Evolutionary conservation across 1,140 invertebrate genomes (phyloP), one percentile per base, ranked within the genome.

Genomic region (Cataglyphis hispanica): DNA sequence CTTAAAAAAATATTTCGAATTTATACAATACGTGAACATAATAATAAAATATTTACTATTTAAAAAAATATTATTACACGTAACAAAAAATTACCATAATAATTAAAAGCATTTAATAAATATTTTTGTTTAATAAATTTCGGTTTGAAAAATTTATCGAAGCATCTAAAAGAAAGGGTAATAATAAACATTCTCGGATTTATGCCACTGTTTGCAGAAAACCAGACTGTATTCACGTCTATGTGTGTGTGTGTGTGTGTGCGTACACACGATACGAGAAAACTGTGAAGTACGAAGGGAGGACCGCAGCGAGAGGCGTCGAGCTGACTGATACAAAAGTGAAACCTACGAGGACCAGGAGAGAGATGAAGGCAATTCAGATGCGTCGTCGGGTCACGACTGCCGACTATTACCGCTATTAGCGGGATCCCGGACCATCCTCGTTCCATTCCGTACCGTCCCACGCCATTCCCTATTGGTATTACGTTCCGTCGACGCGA

Each of bases 351-450:
- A 87, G 37, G 74, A 34, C 81, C 69, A 66, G 66, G 37, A 58
- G 78, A 72, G 83, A 87, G 87, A 92, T 90, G 87, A 89, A 91
- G 85, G 89, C 91, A 94, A 93, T 94, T 94, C 91, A 89, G 89
- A 93, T 92, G 91, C 91, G 93, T 91, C 88, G 88, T 69, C 76
- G 91, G 92, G 92, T 93, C 91, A 94, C 93, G 90, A 93, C 84
- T 86, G 89, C 64, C 78, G 86, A 88, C 90, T 87, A 91, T 92
- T 92, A 92, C 92, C 90, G 91, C 92, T 92, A 93, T 94, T 93
- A 94, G 91, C 91, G 89, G 46, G 88, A 92, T 91, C 89, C 86
- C 76, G 87, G 74, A 70, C 85, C 85, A 84, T 84, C 85, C 85
- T 86, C 85, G 84, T 90, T 87, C 81, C 88, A 56, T 83, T 83